Evolutionary conservation across 2,113 vertebrate genomes (phyloP).

Genomic region (Caretta caretta): DNA sequence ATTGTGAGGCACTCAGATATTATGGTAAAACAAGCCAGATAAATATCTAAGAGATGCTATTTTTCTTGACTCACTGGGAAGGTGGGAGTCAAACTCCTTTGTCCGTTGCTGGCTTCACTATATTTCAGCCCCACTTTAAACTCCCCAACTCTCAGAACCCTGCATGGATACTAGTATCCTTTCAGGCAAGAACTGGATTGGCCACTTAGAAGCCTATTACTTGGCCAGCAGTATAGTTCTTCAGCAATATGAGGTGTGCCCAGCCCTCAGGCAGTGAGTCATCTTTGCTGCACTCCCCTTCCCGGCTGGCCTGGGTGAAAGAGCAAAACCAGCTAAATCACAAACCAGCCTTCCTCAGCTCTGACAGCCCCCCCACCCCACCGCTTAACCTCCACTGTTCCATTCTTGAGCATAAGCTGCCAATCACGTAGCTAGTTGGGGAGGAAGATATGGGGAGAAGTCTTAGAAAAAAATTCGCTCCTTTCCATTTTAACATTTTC

Average conservation of each 20-base stretch:
- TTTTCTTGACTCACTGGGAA: too few species aligned
- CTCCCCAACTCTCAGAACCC: not conserved
- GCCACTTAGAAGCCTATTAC: not conserved
- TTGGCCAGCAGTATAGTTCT: not conserved
- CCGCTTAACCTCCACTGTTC: not conserved
- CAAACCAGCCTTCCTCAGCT: accelerated
- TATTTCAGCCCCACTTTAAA: not conserved
- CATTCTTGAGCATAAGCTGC: not conserved
- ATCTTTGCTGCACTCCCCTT: not conserved
- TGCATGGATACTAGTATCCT: not conserved
- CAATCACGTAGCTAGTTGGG: not conserved
- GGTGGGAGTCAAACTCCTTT: not conserved
- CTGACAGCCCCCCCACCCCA: too few species aligned
- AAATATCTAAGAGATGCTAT: too few species aligned
- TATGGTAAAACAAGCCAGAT: too few species aligned
- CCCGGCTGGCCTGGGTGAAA: accelerated
- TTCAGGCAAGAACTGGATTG: not conserved
- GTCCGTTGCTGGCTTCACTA: not conserved
- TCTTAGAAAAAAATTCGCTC: too few species aligned
- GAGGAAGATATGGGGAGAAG: not conserved
- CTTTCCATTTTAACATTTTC: not conserved
- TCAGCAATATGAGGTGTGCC: not conserved
- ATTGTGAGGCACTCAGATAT: too few species aligned
- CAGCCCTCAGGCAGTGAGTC: not conserved
- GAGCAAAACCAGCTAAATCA: not conserved